Base-by-base conservation (phyloP, 2,797 vertebrate genomes). In the Sandelia bainsii region DNA sequence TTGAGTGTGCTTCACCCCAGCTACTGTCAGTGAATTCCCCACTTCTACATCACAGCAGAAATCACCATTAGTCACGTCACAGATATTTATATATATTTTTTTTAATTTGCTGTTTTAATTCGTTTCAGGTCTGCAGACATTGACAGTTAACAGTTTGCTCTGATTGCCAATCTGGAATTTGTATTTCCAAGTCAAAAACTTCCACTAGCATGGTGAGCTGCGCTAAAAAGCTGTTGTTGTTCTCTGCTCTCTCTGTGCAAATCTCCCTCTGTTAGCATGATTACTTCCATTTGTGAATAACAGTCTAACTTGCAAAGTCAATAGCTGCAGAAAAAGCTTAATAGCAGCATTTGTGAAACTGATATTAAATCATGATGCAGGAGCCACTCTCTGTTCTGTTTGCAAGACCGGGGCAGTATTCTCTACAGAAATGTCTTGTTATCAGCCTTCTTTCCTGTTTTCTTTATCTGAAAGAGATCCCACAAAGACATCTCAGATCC, bases 111-210 rank as follows among this genome's bases (percentile, higher is more conserved):
- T 29, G 29, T 29, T 29, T n/a, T 29, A 29, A 29, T 29, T 29
- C 7, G 29, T 29, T 29, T 7, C 72, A 23, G 45, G 56, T 67
- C 50, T 54, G 57, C 1, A 19, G 39, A 46, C 66, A 76, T 68
- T 52, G 57, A 62, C n/a, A n/a, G n/a, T n/a, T n/a, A n/a, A n/a
- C n/a, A n/a, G 4, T 59, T 14, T 39, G 37, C 53, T 19, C 37
- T 39, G 22, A 58, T 29, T 74, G 39, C 49, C n/a, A 67, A 56
- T 77, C 76, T 82, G 64, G 37, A 25, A n/a, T 62, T 46, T 17
- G 69, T 65, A 63, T 19, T 23, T n/a, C 20, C 9, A 39, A 77
- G 39, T 16, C 12, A 62, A 59, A 76, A 80, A 70, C 69, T 46
- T 34, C 3, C 53, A 17, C 39, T 50, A 32, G 29, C n/a, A 49